Evolutionary conservation across 1,140 invertebrate species (phyloP).

Genomic region (Brachionus paranguensis): DNA sequence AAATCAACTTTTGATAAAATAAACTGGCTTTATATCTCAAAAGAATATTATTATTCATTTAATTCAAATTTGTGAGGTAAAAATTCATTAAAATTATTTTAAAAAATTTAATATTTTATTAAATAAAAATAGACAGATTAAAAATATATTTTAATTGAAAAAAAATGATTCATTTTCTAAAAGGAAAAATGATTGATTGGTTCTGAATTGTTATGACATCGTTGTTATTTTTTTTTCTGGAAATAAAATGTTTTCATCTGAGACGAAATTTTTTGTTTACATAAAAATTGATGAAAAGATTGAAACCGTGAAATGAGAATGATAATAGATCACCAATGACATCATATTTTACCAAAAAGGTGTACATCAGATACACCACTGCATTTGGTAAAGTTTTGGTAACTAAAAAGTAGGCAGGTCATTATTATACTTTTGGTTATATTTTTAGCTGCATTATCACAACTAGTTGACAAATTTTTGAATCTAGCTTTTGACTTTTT

Average conservation of each 20-base stretch:
- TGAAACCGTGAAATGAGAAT: neutral
- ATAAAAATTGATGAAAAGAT: conserved; percentile 4
- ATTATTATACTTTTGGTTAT: neutral
- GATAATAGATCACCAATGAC: neutral
- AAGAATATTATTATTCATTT: too few species aligned
- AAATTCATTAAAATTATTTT: too few species aligned
- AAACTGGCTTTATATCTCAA: too few species aligned
- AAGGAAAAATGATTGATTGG: neutral
- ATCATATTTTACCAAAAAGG: neutral
- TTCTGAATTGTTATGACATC: neutral
- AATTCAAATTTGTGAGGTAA: too few species aligned
- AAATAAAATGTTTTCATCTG: neutral
- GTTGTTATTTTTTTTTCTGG: neutral
- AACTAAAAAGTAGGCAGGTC: neutral
- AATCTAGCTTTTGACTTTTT: neutral
- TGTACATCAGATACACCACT: neutral
- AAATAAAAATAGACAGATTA: neutral
- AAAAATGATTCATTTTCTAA: neutral
- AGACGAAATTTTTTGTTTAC: neutral
- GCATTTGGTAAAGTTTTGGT: conserved; percentile 16
- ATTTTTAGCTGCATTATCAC: neutral
- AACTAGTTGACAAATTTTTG: neutral
- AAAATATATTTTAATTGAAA: neutral
- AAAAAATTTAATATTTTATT: neutral
- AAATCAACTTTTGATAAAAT: too few species aligned